These are phyloP conservation scores for Crotalus horridus DNA, from an alignment of 2,113 vertebrate species.

Conservation along the genomic window DNA sequence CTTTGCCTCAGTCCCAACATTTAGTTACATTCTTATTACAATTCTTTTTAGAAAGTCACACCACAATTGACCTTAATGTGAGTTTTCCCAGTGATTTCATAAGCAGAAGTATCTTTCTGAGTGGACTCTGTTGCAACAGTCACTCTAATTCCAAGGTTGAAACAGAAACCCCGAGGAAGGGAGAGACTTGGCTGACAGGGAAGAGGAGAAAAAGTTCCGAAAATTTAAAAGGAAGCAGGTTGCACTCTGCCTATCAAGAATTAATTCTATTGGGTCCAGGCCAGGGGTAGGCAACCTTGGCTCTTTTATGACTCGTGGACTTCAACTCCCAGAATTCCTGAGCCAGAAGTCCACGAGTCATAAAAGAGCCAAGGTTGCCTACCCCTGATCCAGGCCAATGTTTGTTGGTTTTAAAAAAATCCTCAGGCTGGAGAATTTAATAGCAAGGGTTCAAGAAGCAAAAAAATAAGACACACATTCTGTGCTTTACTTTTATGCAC, in stretches of 20 bases:
- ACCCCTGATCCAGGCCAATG: too few species aligned
- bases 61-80: slow-evolving; percentile 11
- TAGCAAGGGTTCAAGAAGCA: background rate
- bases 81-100: slow-evolving; percentile 11
- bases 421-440: background rate
- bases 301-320: too few species aligned
- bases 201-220: too few species aligned
- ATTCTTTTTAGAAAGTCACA: background rate
- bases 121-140: background rate
- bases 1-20: background rate
- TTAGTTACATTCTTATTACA: slow-evolving; percentile 12
- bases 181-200: background rate
- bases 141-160: slow-evolving; percentile 16
- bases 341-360: too few species aligned
- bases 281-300: background rate
- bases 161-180: background rate
- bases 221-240: background rate
- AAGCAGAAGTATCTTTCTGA: slow-evolving; percentile 1
- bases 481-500: background rate
- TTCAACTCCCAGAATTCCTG: too few species aligned
- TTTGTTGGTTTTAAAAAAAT: background rate
- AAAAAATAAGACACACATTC: too few species aligned
- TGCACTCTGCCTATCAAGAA: background rate
- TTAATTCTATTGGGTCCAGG: background rate
- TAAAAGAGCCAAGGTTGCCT: too few species aligned